Conservation (phyloP, 2,888 invertebrate species). For the Dascillus cervinus region DNA sequence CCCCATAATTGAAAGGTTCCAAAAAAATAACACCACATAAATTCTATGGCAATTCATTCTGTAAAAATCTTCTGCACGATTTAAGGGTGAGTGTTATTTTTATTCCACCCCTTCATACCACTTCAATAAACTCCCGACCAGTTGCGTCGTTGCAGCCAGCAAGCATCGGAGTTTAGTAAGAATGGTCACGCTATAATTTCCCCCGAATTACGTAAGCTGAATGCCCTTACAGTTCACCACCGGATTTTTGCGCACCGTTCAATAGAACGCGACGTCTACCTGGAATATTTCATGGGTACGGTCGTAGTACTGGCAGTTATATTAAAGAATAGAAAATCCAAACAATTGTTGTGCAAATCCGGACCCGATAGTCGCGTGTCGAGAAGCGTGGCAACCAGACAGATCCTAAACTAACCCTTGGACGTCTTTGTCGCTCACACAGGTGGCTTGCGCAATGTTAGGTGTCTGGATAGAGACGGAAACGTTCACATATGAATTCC, state of each 20-base stretch:
- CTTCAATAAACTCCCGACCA: no score
- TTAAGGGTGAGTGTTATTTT: no score
- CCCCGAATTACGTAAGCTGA: slow-evolving; percentile 14
- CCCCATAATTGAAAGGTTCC: no score
- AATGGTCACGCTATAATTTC: no score
- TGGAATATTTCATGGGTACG: slow-evolving; percentile 10
- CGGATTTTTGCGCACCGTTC: slow-evolving; percentile 3
- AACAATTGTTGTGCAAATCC: slow-evolving; percentile 41
- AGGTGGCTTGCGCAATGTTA: slow-evolving; percentile 4
- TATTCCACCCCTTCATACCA: no score
- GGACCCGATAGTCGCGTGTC: slow-evolving; percentile 38
- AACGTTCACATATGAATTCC: slow-evolving; percentile 22
- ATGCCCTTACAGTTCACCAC: slow-evolving; percentile 12
- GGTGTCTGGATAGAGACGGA: slow-evolving; percentile 20
- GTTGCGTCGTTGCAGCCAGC: no score
- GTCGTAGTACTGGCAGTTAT: slow-evolving; percentile 39
- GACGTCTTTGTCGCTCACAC: slow-evolving; percentile 30
- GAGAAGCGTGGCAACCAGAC: slow-evolving; percentile 40
- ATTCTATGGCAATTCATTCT: no score
- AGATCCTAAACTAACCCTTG: slow-evolving; percentile 37
- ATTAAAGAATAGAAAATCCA: slow-evolving; percentile 37
- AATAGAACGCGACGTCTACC: slow-evolving; percentile 4
- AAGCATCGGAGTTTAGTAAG: no score
- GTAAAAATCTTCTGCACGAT: no score
- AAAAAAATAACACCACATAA: no score